Evolutionary conservation across 2,113 vertebrate species (phyloP), one percentile per base, ranked within the genome.

Genomic region (Lagopus leucura): DNA sequence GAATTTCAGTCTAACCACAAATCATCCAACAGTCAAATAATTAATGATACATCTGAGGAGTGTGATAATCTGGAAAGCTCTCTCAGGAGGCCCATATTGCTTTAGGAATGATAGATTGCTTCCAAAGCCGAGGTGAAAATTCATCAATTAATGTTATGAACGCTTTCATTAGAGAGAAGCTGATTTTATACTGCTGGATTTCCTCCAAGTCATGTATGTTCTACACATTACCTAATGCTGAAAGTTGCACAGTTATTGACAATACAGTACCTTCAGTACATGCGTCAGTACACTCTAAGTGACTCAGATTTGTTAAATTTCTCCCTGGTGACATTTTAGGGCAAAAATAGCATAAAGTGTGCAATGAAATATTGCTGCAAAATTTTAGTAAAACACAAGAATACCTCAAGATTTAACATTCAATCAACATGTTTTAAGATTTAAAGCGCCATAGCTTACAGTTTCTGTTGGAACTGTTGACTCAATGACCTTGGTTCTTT

Each of bases 11-110:
- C 69, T 70, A 75, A 71, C 16, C 74, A 47, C 50, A 74, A 64
- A 85, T 82, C 78, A 91, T 57, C 40, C 65, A 72, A 36, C 36
- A 86, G 55, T 47, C 74, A 72, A 90, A 27, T 48, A 24, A 82
- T 82, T 82, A 86, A 93, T 89, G 72, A 82, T 70, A 52, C 45
- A 85, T 45, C 42, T 94, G 32, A 87, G 73, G 65, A 50, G 50
- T 6, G 6, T 54, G 60, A 27, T 93, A 82, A 93, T 66, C 55
- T 74, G 45, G 50, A 89, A 89, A 87, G 22, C 7, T 36, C n/a
- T 57, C 91, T 67, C 79, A 74, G 55, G 91, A 71, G 69, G 28
- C 50, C 50, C 6, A 1, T 2, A 1, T 32, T 71, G 50, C 64
- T 74, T 64, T 57, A 77, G 21, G 71, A 80, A 77, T 43, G 55